Evolutionary conservation across 2,797 vertebrate genomes (phyloP).

Genomic region (Lophotriccus pileatus): DNA sequence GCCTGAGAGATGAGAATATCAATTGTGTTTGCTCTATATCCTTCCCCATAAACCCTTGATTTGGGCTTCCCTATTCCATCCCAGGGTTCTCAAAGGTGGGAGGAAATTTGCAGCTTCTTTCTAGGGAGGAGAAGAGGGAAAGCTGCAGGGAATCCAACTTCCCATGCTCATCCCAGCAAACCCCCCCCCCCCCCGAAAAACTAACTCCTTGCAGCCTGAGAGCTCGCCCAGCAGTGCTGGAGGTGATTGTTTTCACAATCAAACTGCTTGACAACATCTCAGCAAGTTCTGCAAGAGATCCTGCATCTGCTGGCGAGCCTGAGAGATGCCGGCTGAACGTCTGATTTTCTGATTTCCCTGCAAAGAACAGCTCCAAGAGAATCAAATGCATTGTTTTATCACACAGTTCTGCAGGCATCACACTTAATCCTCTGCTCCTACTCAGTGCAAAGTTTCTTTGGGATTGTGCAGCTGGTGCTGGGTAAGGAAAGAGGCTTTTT

Average conservation of each 20-base stretch:
- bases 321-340: rapidly evolving
- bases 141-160: neutral
- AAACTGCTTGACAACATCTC: neutral
- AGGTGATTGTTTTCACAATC: neutral
- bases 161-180: neutral
- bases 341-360: neutral
- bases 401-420: neutral
- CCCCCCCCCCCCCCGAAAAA: neutral
- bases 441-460: neutral
- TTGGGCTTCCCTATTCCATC: neutral
- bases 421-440: neutral
- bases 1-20: conserved; percentile 2
- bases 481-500: neutral
- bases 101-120: neutral
- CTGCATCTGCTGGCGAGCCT: neutral
- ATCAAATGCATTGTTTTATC: rapidly evolving
- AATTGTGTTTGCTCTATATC: neutral
- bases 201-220: rapidly evolving
- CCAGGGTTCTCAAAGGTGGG: neutral
- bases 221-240: neutral
- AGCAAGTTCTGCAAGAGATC: neutral
- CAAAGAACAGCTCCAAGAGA: neutral
- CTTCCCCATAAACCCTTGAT: neutral
- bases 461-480: neutral
- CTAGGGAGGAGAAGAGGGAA: neutral